Percentiles rank a stretch among this genome's conserved stretches.
Evolutionary conservation across 2,888 invertebrate species (phyloP).

Genomic region (Strigamia maritima): DNA sequence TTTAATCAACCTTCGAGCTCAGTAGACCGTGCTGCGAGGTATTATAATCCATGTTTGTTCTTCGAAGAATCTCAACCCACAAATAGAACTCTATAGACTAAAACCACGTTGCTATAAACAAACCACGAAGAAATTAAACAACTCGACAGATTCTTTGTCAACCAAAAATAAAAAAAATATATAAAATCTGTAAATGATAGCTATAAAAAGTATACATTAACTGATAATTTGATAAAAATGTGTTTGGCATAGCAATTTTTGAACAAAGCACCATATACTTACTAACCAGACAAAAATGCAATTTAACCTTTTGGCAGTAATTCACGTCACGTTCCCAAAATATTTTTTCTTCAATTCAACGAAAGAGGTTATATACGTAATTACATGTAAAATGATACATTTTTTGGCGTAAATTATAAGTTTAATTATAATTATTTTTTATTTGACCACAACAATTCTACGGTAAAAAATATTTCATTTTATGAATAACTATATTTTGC

Average conservation of each 20-base stretch:
- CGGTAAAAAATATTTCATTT: too few relatives aligned
- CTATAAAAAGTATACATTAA: not conserved
- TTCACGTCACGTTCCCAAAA: not conserved
- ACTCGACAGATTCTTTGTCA: not conserved
- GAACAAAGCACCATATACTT: not conserved
- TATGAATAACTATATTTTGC: too few relatives aligned
- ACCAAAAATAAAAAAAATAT: not conserved
- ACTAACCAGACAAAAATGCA: not conserved
- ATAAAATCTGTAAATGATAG: not conserved
- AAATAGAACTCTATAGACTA: not conserved
- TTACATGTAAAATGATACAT: too few relatives aligned
- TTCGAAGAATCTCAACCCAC: constrained; percentile 1
- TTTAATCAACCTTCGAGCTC: not conserved
- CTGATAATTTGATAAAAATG: not conserved
- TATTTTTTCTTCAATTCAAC: too few relatives aligned
- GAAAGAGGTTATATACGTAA: not conserved
- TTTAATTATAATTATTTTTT: too few relatives aligned
- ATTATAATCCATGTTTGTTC: constrained; percentile 7
- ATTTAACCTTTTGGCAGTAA: not conserved
- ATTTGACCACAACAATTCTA: too few relatives aligned
- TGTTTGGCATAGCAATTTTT: not conserved
- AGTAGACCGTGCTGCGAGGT: not conserved
- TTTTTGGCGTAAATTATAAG: too few relatives aligned
- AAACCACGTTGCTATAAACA: constrained; percentile 12
- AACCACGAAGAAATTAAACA: not conserved